phyloP scores from a whole-genome alignment of 2,113 vertebrate species.

The Psettodes erumei region DNA sequence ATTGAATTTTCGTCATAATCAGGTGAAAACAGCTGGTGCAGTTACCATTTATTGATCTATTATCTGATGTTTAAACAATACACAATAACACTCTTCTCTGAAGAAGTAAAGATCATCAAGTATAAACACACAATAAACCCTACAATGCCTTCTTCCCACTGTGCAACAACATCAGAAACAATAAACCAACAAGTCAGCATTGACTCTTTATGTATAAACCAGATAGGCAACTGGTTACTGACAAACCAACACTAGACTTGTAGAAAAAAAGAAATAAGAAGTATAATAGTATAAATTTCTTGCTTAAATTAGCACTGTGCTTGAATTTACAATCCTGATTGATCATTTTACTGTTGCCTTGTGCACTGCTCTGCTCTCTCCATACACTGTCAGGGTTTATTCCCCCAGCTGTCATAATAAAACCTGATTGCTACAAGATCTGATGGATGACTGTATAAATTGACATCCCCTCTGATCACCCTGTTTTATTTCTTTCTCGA shows the following conservation, averaged over 20 bases:
- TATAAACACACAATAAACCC: slow-evolving; percentile 11
- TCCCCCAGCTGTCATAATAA: slow-evolving; percentile 19
- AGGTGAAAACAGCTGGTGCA: background rate
- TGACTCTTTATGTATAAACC: slow-evolving; percentile 4
- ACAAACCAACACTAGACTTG: background rate
- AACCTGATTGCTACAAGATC: slow-evolving; percentile 6
- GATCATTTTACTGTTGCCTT: background rate
- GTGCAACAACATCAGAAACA: slow-evolving; percentile 14
- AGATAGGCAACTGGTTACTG: background rate
- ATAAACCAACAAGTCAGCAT: background rate
- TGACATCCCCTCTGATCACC: slow-evolving; percentile 37
- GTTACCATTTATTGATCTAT: background rate
- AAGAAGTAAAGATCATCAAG: background rate
- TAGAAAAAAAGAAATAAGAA: background rate
- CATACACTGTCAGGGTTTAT: background rate
- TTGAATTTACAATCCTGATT: background rate
- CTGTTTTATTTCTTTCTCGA: background rate
- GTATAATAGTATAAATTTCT: background rate
- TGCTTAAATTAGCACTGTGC: background rate
- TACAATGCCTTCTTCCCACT: slow-evolving; percentile 1
- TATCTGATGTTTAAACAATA: background rate
- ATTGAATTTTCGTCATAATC: background rate
- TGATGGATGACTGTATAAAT: slow-evolving; percentile 35
- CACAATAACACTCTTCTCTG: background rate
- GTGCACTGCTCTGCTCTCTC: slow-evolving; percentile 1